A percentile compares a stretch with the other conserved stretches of the same genome.
Evolutionary conservation across 2,113 vertebrate genomes (phyloP).

Genomic region (Gambusia holbrooki): DNA sequence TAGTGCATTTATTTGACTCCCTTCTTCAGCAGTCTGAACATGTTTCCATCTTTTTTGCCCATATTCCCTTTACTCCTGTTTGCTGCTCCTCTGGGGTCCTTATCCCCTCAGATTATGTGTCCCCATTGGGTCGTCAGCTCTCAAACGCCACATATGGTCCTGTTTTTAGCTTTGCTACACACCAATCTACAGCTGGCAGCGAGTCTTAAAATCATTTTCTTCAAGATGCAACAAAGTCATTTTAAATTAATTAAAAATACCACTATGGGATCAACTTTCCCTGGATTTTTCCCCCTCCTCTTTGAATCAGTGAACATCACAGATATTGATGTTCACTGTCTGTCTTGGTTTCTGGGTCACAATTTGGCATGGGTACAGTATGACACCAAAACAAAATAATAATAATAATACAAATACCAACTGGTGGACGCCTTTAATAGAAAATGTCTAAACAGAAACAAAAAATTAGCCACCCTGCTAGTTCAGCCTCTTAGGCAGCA

Average conservation of each 20-base stretch:
- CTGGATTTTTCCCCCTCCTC: neutral
- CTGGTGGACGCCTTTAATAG: neutral
- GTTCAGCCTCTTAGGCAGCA: neutral
- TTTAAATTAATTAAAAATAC: slow-evolving; percentile 28
- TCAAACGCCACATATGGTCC: slow-evolving; percentile 4
- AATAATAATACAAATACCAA: neutral
- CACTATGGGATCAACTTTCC: neutral
- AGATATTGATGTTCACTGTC: neutral
- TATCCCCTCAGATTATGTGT: slow-evolving; percentile 65
- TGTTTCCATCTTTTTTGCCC: slow-evolving; percentile 27
- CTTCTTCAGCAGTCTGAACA: slow-evolving; percentile 32
- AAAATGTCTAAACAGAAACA: neutral
- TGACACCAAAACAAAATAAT: neutral
- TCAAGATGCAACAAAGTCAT: slow-evolving; percentile 22
- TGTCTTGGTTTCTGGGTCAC: neutral
- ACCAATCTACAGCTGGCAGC: slow-evolving; percentile 34
- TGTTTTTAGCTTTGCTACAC: slow-evolving; percentile 27
- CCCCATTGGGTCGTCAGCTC: slow-evolving; percentile 35
- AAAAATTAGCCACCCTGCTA: neutral
- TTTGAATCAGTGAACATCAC: too few species aligned
- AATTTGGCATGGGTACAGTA: neutral
- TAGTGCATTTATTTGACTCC: slow-evolving; percentile 45
- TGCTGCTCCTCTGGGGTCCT: slow-evolving; percentile 43
- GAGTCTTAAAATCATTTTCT: slow-evolving; percentile 25
- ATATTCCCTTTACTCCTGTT: slow-evolving; percentile 34